Conservation (phyloP, 2,797 vertebrate species). For the Botia kubotai region DNA sequence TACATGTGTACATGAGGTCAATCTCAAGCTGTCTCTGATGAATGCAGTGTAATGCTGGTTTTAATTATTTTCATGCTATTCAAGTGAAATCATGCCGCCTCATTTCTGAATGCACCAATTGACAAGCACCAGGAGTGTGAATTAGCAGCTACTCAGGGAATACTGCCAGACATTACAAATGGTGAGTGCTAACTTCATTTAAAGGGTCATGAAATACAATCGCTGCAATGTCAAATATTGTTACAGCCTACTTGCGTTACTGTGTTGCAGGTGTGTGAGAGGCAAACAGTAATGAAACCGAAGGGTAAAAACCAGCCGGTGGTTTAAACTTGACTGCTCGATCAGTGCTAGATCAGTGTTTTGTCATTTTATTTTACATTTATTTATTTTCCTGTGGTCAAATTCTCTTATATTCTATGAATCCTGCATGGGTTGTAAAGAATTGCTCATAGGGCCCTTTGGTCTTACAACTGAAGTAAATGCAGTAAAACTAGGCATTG, state of each 20-base stretch:
- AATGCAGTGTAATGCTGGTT: constrained; percentile 71
- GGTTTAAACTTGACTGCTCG: background rate
- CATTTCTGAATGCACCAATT: constrained; percentile 75
- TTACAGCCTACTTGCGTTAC: constrained; percentile 67
- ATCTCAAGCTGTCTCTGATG: constrained; percentile 69
- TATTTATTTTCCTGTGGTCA: constrained; percentile 55
- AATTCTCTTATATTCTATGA: constrained; percentile 62
- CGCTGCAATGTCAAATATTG: constrained; percentile 73
- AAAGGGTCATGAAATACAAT: constrained; percentile 75
- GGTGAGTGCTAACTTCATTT: constrained; percentile 73
- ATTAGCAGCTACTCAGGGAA: constrained; percentile 80
- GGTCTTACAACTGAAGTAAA: constrained; percentile 73
- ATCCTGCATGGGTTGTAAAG: constrained; percentile 61
- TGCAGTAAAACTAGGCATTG: constrained; percentile 66
- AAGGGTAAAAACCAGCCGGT: constrained; percentile 4
- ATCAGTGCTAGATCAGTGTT: constrained; percentile 46
- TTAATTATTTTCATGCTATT: constrained; percentile 73
- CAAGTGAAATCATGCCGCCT: constrained; percentile 80
- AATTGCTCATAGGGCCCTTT: constrained; percentile 59
- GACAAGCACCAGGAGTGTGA: constrained; percentile 82
- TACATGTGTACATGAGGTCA: constrained; percentile 72
- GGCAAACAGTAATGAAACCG: constrained; percentile 3
- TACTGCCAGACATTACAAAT: constrained; percentile 77
- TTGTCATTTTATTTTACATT: constrained; percentile 56
- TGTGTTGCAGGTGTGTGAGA: constrained; percentile 77